Conservation (phyloP, 1,140 invertebrate genomes). For the Cephus cinctus region DNA sequence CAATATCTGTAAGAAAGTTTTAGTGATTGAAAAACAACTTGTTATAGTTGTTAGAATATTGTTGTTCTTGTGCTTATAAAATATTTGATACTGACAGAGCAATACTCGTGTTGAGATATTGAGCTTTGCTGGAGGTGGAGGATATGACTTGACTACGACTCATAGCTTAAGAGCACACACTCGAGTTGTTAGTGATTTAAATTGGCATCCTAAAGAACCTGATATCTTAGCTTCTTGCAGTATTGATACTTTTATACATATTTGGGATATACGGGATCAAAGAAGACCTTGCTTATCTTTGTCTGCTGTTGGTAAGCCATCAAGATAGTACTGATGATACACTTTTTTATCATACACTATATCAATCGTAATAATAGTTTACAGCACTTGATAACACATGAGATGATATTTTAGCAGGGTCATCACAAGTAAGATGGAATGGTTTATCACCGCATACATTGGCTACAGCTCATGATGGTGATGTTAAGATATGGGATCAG, state of each 20-base stretch:
- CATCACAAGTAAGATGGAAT: constrained; percentile 94
- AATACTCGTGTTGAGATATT: constrained; percentile 84
- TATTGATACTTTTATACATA: constrained; percentile 88
- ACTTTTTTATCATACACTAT: too few relatives aligned
- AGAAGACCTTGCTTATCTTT: constrained; percentile 78
- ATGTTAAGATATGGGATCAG: constrained; percentile 94
- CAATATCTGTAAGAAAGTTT: constrained; percentile 76
- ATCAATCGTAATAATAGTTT: too few relatives aligned
- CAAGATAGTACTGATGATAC: background rate
- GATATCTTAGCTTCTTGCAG: constrained; percentile 89
- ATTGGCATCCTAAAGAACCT: constrained; percentile 90
- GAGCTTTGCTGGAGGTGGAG: constrained; percentile 63
- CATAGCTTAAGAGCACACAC: constrained; percentile 83
- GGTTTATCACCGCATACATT: constrained; percentile 78
- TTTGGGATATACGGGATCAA: constrained; percentile 90
- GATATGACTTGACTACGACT: constrained; percentile 64
- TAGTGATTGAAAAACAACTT: constrained; percentile 3
- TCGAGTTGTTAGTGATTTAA: constrained; percentile 85
- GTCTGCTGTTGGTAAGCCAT: constrained; percentile 69
- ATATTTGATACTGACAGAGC: constrained; percentile 60
- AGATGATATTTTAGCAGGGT: constrained; percentile 67
- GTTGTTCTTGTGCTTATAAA: constrained; percentile 11
- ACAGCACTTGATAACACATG: too few relatives aligned
- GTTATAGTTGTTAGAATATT: constrained; percentile 11
- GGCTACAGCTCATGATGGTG: constrained; percentile 93